A percentile compares a stretch with the other conserved stretches of the same genome.
phyloP scores from a whole-genome alignment of 2,113 vertebrate genomes.

The Nycticorax nycticorax region DNA sequence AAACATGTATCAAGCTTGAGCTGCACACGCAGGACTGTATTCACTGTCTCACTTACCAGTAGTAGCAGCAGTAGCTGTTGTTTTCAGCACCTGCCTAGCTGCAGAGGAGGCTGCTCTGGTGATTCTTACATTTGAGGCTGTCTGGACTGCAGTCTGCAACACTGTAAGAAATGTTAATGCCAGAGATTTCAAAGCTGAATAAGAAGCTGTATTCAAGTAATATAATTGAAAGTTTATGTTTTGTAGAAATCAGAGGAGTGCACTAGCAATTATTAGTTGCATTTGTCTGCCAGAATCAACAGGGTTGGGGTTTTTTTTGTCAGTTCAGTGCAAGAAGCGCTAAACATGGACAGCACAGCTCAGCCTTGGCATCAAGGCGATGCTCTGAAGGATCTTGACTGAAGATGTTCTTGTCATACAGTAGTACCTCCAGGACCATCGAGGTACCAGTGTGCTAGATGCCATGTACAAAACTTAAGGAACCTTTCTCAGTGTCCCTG shows the following conservation, averaged over 20 bases:
- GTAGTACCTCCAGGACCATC: not conserved
- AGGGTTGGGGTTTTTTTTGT: not conserved
- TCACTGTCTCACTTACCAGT: slow-evolving; percentile 12
- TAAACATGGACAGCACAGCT: not conserved
- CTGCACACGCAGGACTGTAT: not conserved
- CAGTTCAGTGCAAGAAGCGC: not conserved
- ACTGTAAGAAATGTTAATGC: slow-evolving; percentile 6
- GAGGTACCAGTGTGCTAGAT: not conserved
- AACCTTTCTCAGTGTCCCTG: not conserved
- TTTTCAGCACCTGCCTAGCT: slow-evolving; percentile 43
- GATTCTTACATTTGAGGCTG: slow-evolving; percentile 12
- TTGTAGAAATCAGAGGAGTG: not conserved
- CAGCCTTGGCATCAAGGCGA: not conserved
- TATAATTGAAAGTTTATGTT: not conserved
- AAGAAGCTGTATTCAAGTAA: not conserved
- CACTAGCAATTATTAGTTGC: not conserved
- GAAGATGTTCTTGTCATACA: not conserved
- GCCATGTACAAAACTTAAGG: not conserved
- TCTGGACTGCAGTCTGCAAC: not conserved
- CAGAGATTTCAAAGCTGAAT: not conserved
- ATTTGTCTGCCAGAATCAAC: not conserved
- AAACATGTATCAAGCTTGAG: not conserved
- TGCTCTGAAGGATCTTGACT: not conserved
- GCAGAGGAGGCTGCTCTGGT: slow-evolving; percentile 65
- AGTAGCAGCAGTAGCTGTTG: not conserved